These are phyloP conservation scores for Butastur rufipennis DNA, from an alignment of 2,113 vertebrate species.

Conservation along the genomic window DNA sequence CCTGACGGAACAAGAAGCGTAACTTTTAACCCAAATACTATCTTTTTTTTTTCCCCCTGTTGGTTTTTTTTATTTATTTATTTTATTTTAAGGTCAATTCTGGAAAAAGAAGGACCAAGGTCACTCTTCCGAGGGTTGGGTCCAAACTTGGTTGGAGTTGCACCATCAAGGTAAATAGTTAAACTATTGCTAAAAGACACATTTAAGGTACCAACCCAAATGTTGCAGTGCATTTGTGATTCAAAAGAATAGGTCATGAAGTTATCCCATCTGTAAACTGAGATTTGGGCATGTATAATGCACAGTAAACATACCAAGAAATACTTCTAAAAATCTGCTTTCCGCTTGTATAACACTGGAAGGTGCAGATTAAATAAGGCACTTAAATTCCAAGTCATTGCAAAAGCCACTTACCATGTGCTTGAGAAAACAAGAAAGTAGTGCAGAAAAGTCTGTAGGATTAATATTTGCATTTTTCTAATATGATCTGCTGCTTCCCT, in stretches of 20 bases:
- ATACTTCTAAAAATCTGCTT: not conserved
- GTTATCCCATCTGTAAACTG: not conserved
- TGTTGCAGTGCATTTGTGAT: not conserved
- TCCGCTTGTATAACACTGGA: not conserved
- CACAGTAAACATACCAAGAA: not conserved
- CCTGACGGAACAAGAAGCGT: not conserved
- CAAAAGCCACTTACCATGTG: not conserved
- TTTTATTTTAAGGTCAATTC: conserved; percentile 79
- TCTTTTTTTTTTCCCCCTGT: not conserved
- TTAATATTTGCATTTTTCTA: not conserved
- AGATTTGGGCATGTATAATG: not conserved
- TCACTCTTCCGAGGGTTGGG: conserved; percentile 95
- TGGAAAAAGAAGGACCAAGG: conserved; percentile 96
- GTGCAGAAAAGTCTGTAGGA: not conserved
- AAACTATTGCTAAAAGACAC: not conserved
- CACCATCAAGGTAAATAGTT: conserved; percentile 89
- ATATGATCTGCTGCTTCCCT: not conserved
- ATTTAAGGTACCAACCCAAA: not conserved
- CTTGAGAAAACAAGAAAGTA: not conserved
- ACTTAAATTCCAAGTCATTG: not conserved
- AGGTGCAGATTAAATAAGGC: not conserved
- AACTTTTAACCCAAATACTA: not conserved
- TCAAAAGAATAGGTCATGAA: not conserved
- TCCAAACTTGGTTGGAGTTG: conserved; percentile 95
- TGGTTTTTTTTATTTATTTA: not conserved